Percentiles rank a stretch among this genome's conserved stretches.
phyloP scores from a whole-genome alignment of 2,113 vertebrate genomes.

The Muscicapa adusta region DNA sequence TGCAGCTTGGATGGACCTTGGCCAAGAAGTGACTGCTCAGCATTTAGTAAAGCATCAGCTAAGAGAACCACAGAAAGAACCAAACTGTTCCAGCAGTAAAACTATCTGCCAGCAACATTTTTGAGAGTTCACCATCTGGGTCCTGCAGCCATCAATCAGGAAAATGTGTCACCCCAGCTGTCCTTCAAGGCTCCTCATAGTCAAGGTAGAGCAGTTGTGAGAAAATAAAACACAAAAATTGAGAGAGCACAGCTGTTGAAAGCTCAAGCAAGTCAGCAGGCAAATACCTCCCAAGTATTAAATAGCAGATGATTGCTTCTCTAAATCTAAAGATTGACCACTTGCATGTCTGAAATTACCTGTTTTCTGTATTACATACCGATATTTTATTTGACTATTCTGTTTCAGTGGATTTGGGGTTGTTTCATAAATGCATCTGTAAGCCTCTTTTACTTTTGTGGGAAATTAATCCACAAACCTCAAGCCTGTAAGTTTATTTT shows the following conservation, averaged over 20 bases:
- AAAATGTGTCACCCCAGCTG: conserved; percentile 28
- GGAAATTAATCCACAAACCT: background rate
- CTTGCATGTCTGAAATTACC: background rate
- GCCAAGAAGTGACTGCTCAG: conserved; percentile 48
- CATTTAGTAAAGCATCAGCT: conserved; percentile 32
- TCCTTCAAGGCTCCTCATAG: background rate
- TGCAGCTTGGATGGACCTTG: conserved; percentile 27
- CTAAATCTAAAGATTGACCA: background rate
- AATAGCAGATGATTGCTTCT: background rate
- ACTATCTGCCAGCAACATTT: conserved; percentile 41
- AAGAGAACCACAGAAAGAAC: background rate
- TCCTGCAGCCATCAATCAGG: conserved; percentile 20
- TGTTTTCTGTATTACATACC: background rate
- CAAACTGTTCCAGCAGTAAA: conserved; percentile 9
- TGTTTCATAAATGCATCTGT: background rate
- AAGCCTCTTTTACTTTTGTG: background rate
- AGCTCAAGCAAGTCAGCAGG: background rate
- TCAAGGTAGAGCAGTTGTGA: background rate
- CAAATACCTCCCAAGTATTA: background rate
- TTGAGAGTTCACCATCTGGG: conserved; percentile 52
- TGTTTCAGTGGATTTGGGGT: background rate
- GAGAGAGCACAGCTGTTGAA: background rate
- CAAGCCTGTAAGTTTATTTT: background rate
- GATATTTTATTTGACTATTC: background rate
- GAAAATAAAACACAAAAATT: conserved; percentile 20